Base-by-base conservation (phyloP, 2,797 vertebrate genomes). In the Poeciliopsis turneri region DNA sequence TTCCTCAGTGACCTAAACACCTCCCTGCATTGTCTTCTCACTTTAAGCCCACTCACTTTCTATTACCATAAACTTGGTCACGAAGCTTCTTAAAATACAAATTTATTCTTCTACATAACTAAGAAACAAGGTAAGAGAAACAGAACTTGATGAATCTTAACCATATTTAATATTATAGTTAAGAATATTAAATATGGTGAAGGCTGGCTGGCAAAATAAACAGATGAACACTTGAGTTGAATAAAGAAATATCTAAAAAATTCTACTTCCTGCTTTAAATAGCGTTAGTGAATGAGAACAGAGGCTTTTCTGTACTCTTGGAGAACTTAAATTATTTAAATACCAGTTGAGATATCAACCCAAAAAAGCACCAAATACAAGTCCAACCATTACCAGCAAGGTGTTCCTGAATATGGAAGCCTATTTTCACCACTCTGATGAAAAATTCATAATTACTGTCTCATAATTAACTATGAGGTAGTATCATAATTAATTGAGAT, bases 31-130 rank as follows among this genome's bases (percentile, higher is more conserved):
- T 74, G 76, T 72, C 49, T 83, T 46, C 71, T 69, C 74, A 76
- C 82, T 61, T 16, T 49, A 64, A 79, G 66, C 85, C 78, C 85
- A 88, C 89, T 80, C 87, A 86, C 41, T 85, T 51, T 13, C 51
- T 45, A 80, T 80, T 81, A 75, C 18, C 74, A 87, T 83, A 71
- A 70, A 49, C 41, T 55, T 2, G 30, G 61, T 76, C 41, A 78
- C 39, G 57, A 70, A 59, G 72, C 55, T 84, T 47, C 59, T 79
- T 72, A 64, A 55, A 53, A 75, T 75, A 43, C 71, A 33, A 41
- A 82, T 75, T 74, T 46, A 36, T 82, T 81, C 33, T 78, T 73
- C 68, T 47, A 23, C 25, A 73, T 25, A 74, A 61, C 45, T 49
- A 49, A 10, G 51, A 68, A 59, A 55, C 15, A 64, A 57, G 47